A percentile compares a stretch with the other conserved stretches of the same genome.
Conservation (phyloP, 2,888 invertebrate genomes). For the Strigamia maritima region DNA sequence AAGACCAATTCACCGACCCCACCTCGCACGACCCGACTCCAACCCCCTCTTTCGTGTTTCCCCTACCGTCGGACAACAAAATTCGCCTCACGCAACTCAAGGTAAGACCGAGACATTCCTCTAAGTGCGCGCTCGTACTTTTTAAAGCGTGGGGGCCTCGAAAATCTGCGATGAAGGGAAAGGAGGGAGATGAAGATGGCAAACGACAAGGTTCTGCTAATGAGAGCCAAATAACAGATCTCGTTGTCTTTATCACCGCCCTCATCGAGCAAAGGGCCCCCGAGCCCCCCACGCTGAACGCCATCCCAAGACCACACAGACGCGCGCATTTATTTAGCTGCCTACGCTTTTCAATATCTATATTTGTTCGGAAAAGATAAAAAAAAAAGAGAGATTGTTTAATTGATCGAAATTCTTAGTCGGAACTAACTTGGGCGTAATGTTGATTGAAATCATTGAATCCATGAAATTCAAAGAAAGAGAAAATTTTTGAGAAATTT, state of each 20-base stretch:
- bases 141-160: neutral
- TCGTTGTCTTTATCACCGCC: conserved; percentile 31
- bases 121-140: neutral
- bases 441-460: neutral
- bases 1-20: conserved; percentile 24
- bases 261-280: conserved; percentile 25
- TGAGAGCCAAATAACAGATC: conserved; percentile 28
- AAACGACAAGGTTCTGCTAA: conserved; percentile 34
- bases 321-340: neutral
- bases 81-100: neutral
- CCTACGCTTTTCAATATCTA: conserved; percentile 9
- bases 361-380: neutral
- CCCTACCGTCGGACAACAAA: neutral
- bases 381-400: neutral
- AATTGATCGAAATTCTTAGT: neutral
- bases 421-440: neutral
- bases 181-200: conserved; percentile 15
- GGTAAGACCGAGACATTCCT: neutral
- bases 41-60: neutral
- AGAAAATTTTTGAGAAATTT: too few relatives aligned
- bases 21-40: conserved; percentile 19
- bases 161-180: neutral
- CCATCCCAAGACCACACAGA: conserved; percentile 22
- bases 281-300: conserved; percentile 32
- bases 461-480: too few relatives aligned